phyloP scores from a whole-genome alignment of 2,113 vertebrate species.

The Seriola dumerili region DNA sequence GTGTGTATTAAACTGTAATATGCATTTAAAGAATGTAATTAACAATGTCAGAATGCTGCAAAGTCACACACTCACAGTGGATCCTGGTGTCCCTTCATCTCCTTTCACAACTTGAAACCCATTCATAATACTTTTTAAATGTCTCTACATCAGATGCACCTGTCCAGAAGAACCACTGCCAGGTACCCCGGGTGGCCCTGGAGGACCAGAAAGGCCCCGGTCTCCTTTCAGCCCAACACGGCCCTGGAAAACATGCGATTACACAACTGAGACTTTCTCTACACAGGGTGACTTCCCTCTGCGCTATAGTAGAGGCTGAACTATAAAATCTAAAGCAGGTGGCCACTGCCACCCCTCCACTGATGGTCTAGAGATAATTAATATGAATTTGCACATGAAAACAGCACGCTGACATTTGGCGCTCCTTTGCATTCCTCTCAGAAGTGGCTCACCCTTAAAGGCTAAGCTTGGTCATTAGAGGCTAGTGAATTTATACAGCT shows the following conservation, averaged over 20 bases:
- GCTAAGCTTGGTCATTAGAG: conserved; percentile 76
- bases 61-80: no score
- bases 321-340: conserved; percentile 46
- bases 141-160: conserved; percentile 71
- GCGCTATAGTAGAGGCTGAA: conserved; percentile 36
- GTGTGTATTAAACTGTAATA: no score
- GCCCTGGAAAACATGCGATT: conserved; percentile 84
- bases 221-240: conserved; percentile 93
- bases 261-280: conserved; percentile 12
- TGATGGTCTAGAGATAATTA: conserved; percentile 80
- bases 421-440: conserved; percentile 70
- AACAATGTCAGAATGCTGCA: no score
- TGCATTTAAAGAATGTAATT: no score
- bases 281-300: conserved; percentile 29
- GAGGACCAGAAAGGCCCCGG: conserved; percentile 85
- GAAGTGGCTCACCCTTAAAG: conserved; percentile 73
- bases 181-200: conserved; percentile 86
- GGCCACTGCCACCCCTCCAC: conserved; percentile 70
- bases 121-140: not conserved
- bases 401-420: conserved; percentile 76
- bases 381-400: conserved; percentile 82
- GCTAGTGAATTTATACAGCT: conserved; percentile 55
- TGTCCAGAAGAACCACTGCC: conserved; percentile 92
- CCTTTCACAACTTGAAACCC: no score
- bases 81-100: no score